Base-by-base conservation (phyloP, 1,140 invertebrate genomes). In the Drosophila mayri region DNA sequence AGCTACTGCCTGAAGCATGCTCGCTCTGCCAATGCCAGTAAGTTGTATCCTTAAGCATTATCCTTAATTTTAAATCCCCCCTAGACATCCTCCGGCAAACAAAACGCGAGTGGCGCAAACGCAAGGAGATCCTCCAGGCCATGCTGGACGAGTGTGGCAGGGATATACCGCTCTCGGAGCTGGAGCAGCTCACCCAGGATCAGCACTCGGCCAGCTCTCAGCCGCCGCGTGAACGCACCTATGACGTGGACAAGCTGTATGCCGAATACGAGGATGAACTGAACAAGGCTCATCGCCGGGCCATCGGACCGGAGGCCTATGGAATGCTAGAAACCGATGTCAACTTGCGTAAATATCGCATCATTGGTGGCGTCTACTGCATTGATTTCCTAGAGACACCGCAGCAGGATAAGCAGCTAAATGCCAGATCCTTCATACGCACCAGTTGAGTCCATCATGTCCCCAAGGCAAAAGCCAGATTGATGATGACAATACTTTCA, bases 321-420 rank as follows among this genome's bases (percentile, higher is more conserved):
- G 79, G 80, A 12, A 71, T 93, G 49, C 74, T 86, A n/a, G 90
- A 92, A 60, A 93, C 94, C 0, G 95, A 95, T 78, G 92, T 96
- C 0, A 96, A 96, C 93, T 92, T 96, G 41, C 92, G 96, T n/a
- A 95, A 95, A 73, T 95, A 94, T 75, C 90, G 92, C 3, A 94
- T 96, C 37, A 92, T 96, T 11, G 95, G 95, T 0, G 95, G 95
- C 1, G 93, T 96, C 12, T 95, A 94, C 84, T 94, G 94, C 72
- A 92, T 96, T 12, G 94, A 96, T 86, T 92, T 96, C 35, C 91
- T 96, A 40, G 93, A 95, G 60, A 95, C 95, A 40, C 95, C 95
- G 1, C 94, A 95, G 2, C 96, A 96, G 81, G 92, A 92, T 46
- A 91, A 91, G 44, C 82, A 87, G 58, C 62, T 95, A 92, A 35